phyloP scores from a whole-genome alignment of 2,888 invertebrate genomes.

The Lithophane semibrunnea region DNA sequence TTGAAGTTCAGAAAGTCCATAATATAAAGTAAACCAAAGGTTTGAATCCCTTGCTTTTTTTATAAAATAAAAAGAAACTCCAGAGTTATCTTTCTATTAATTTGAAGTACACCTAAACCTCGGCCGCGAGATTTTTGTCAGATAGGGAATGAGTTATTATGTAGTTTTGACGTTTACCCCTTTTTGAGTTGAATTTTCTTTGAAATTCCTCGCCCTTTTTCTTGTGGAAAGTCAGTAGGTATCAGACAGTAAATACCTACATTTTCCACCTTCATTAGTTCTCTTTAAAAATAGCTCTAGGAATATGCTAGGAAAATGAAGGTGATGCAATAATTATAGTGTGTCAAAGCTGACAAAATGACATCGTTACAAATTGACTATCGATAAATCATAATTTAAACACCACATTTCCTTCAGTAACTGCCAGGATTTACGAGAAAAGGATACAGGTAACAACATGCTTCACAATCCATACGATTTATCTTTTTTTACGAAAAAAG shows the following conservation, averaged over 20 bases:
- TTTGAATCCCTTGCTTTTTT: conserved; percentile 82
- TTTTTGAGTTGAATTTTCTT: conserved; percentile 40
- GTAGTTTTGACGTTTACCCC: conserved; percentile 54
- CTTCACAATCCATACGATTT: background rate
- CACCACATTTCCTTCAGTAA: conserved; percentile 6
- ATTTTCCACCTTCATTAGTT: background rate
- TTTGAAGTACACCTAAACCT: conserved; percentile 71
- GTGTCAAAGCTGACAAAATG: background rate
- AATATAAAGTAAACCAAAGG: conserved; percentile 83
- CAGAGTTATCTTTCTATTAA: conserved; percentile 88
- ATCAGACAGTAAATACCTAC: background rate
- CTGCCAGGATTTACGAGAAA: conserved; percentile 10
- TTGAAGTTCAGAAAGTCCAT: conserved; percentile 71
- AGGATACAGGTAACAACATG: background rate
- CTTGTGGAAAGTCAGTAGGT: background rate
- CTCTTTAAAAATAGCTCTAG: background rate
- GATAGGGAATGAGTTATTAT: conserved; percentile 55
- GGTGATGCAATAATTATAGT: background rate
- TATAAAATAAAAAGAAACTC: conserved; percentile 75
- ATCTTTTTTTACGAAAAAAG: conserved; percentile 3
- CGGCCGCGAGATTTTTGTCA: conserved; percentile 68
- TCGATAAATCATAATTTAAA: conserved; percentile 28
- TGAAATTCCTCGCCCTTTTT: conserved; percentile 19
- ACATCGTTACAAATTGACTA: conserved; percentile 20
- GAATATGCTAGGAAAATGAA: background rate